Evolutionary conservation across 2,797 vertebrate species (phyloP).

Genomic region (Triplophysa yarkandensis): DNA sequence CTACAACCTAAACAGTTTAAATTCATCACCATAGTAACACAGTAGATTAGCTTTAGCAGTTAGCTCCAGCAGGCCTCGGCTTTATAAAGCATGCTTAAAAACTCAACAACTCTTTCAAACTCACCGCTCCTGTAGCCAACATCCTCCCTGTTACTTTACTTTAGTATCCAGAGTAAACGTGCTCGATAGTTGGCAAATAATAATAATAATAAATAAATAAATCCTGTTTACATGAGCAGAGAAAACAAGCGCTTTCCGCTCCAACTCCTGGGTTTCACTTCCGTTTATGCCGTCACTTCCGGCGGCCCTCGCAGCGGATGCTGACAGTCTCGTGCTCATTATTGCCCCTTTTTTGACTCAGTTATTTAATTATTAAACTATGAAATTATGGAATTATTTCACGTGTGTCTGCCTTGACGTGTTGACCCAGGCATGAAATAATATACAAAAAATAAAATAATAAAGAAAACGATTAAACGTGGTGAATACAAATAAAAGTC

Average conservation of each 20-base stretch:
- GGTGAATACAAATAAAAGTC: too few relatives aligned
- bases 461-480: too few relatives aligned
- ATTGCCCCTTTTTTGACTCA: too few relatives aligned
- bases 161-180: slow-evolving; percentile 28
- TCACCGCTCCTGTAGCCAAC: slow-evolving; percentile 81
- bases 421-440: too few relatives aligned
- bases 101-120: background rate
- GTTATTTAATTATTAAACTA: too few relatives aligned
- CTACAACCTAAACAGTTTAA: background rate
- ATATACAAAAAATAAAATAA: too few relatives aligned
- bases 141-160: slow-evolving; percentile 63
- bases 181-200: slow-evolving; percentile 43
- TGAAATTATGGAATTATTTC: too few relatives aligned
- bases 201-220: slow-evolving; percentile 16
- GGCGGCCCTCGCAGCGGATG: background rate
- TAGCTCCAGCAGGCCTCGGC: slow-evolving; percentile 10
- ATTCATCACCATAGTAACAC: slow-evolving; percentile 34
- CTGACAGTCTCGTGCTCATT: background rate
- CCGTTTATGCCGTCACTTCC: slow-evolving; percentile 2
- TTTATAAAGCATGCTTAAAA: background rate
- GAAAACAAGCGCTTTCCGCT: slow-evolving; percentile 10
- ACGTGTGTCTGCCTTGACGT: too few relatives aligned
- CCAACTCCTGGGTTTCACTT: background rate
- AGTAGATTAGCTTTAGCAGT: slow-evolving; percentile 27
- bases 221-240: slow-evolving; percentile 14